phyloP scores from a whole-genome alignment of 2,888 invertebrate genomes.

The Thecocarcelia acutangulata region DNA sequence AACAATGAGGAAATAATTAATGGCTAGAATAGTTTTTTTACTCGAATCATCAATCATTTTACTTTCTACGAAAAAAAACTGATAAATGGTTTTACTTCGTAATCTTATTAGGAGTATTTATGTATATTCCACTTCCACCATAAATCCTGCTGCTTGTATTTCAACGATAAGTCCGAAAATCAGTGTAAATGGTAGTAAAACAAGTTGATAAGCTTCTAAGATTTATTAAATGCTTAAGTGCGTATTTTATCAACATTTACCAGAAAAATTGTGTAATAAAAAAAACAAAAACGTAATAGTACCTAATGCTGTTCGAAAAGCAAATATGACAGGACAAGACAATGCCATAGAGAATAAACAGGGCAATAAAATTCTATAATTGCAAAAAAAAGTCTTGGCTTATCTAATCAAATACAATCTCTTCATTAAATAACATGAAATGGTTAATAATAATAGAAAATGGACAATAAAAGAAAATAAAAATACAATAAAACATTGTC shows the following conservation, averaged over 20 bases:
- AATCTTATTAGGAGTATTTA: background rate
- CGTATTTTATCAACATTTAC: background rate
- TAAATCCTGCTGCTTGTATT: too few relatives aligned
- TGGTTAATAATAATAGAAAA: background rate
- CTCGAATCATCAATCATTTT: too few relatives aligned
- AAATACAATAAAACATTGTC: slow-evolving; percentile 34
- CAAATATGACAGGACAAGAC: slow-evolving; percentile 15
- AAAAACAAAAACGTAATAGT: background rate
- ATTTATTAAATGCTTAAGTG: slow-evolving; percentile 25
- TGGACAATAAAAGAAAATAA: background rate
- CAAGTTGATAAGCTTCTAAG: slow-evolving; percentile 7
- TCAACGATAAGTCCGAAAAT: too few relatives aligned
- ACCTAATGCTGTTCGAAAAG: background rate
- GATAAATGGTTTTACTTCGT: too few relatives aligned
- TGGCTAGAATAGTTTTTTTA: too few relatives aligned
- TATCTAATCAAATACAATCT: slow-evolving; percentile 45
- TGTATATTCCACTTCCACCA: background rate
- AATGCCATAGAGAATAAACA: background rate
- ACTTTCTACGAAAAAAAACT: too few relatives aligned
- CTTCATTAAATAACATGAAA: slow-evolving; percentile 3
- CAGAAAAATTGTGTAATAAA: slow-evolving; percentile 12
- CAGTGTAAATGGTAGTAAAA: background rate
- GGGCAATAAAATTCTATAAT: slow-evolving; percentile 39
- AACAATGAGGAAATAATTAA: too few relatives aligned
- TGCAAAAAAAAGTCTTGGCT: slow-evolving; percentile 27